These are phyloP conservation scores for Circaetus gallicus DNA, from an alignment of 2,113 vertebrate species.

Conservation along the genomic window DNA sequence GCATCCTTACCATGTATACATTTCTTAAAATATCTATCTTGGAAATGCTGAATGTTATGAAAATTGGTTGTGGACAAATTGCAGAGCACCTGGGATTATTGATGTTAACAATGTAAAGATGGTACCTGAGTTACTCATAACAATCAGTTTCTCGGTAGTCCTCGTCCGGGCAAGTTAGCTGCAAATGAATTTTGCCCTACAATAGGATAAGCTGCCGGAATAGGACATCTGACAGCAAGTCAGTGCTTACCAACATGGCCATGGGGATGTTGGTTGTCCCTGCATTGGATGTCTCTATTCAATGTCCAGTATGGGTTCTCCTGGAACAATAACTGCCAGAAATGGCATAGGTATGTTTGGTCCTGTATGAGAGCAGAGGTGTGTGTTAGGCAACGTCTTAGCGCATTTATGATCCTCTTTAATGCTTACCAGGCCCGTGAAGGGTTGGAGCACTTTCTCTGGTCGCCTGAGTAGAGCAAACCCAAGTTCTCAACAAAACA, in stretches of 20 bases:
- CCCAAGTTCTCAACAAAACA: background rate
- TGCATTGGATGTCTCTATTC: background rate
- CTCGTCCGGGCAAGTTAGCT: background rate
- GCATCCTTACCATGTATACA: background rate
- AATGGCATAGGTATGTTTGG: background rate
- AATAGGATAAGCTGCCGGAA: background rate
- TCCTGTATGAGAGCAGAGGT: background rate
- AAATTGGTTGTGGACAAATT: background rate
- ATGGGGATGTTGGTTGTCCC: fast-evolving
- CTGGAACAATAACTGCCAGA: background rate
- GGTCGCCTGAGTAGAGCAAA: background rate
- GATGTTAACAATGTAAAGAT: background rate
- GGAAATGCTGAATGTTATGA: background rate
- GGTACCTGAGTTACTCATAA: background rate
- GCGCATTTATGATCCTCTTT: background rate
- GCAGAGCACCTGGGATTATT: background rate
- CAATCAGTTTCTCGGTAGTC: background rate
- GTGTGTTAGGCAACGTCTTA: background rate
- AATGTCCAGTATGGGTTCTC: background rate
- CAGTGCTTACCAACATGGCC: background rate
- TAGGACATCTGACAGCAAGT: background rate
- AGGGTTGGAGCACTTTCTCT: background rate
- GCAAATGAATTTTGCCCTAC: background rate
- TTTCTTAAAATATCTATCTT: background rate
- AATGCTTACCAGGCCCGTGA: background rate